Evolutionary conservation across 2,888 invertebrate genomes (phyloP).

Genomic region (Andricus curvator): DNA sequence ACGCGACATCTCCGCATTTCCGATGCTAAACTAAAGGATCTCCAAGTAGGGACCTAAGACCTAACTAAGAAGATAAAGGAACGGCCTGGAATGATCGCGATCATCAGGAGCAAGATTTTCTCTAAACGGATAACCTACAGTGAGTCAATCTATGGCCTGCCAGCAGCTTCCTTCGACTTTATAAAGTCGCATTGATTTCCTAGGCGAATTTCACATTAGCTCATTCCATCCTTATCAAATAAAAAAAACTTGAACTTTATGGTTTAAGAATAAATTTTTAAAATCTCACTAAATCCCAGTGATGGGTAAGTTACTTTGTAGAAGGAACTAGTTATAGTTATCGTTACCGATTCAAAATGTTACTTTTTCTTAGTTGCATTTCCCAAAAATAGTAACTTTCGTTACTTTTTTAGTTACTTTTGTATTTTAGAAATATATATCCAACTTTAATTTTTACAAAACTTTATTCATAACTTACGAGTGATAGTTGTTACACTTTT

Average conservation of each 20-base stretch:
- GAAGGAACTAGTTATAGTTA: no score
- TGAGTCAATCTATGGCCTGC: slow-evolving; percentile 33
- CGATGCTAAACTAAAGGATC: neutral
- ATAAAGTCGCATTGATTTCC: neutral
- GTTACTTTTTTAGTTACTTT: no score
- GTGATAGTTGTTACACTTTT: no score
- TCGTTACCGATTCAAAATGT: no score
- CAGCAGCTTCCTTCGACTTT: neutral
- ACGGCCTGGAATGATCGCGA: slow-evolving; percentile 34
- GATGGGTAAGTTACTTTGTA: no score
- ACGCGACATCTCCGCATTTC: neutral
- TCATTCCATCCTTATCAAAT: neutral
- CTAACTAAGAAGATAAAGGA: slow-evolving; percentile 38
- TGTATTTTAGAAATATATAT: no score
- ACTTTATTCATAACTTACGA: no score
- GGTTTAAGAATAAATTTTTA: no score
- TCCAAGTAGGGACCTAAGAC: neutral
- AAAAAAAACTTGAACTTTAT: neutral
- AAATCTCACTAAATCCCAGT: no score
- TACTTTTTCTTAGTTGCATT: no score
- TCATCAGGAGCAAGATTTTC: slow-evolving; percentile 23
- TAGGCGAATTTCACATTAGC: neutral
- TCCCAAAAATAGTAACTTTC: no score
- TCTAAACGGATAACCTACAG: slow-evolving; percentile 27
- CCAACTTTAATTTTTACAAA: no score